Conservation (phyloP, 2,113 vertebrate genomes). For the Hippocampus barbouri region DNA sequence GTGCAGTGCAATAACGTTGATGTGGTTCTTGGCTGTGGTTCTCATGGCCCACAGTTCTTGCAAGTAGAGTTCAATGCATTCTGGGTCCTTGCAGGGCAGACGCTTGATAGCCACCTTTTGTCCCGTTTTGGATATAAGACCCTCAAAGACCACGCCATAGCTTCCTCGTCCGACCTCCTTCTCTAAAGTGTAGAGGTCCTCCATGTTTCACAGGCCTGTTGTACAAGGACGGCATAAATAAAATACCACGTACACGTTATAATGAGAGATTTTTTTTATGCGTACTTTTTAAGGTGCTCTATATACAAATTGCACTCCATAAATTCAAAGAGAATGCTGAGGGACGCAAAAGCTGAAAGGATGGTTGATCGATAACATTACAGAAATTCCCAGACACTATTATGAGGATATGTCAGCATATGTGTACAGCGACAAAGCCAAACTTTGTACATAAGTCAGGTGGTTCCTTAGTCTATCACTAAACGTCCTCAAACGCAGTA, state of each 20-base stretch:
- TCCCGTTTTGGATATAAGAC: conserved; percentile 72
- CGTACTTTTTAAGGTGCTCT: background rate
- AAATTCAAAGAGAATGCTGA: background rate
- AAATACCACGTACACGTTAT: background rate
- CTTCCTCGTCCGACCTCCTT: conserved; percentile 88
- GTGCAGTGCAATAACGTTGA: conserved; percentile 85
- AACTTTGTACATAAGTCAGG: no score
- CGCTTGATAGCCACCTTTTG: conserved; percentile 85
- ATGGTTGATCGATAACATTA: no score
- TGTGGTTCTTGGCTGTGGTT: conserved; percentile 81
- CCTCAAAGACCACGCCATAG: conserved; percentile 92
- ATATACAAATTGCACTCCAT: background rate
- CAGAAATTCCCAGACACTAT: background rate
- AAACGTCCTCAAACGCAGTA: background rate
- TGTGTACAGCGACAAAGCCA: no score
- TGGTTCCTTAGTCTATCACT: no score
- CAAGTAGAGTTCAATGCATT: conserved; percentile 89
- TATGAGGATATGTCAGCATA: no score
- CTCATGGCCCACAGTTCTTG: conserved; percentile 93
- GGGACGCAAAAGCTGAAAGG: background rate
- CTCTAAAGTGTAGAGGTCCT: conserved; percentile 83
- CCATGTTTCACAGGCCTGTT: conserved; percentile 45
- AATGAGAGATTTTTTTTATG: background rate
- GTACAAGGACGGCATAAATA: background rate
- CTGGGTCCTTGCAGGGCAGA: conserved; percentile 87